Conservation (phyloP, 2,113 vertebrate genomes). For the Suricata suricatta region DNA sequence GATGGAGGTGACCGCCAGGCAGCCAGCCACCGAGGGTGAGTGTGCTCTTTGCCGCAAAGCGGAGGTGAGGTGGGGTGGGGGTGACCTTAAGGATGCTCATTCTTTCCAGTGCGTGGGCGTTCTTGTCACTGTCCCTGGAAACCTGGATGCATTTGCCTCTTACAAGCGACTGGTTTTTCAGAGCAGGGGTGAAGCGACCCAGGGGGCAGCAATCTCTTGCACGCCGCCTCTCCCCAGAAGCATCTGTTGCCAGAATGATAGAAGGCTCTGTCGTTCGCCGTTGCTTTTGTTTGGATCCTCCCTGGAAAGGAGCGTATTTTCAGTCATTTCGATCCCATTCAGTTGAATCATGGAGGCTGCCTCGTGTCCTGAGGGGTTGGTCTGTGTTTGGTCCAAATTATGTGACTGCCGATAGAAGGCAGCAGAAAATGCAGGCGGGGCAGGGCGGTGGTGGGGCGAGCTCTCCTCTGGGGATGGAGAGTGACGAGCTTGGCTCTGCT, state of each 20-base stretch:
- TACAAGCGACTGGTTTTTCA: not conserved
- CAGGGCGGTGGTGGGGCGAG: not conserved
- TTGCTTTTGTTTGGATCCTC: not conserved
- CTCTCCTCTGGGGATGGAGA: not conserved
- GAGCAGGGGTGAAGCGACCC: not conserved
- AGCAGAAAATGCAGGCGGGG: constrained; percentile 19
- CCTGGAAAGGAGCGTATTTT: not conserved
- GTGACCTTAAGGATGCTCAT: not conserved
- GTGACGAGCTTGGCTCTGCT: not conserved
- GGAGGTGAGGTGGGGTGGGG: too few species aligned
- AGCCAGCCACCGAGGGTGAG: not conserved
- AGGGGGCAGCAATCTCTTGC: fast-evolving
- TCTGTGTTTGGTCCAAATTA: constrained; percentile 69
- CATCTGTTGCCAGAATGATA: not conserved
- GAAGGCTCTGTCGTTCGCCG: not conserved
- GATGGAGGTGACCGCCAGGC: not conserved
- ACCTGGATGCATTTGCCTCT: not conserved
- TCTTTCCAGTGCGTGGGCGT: not conserved
- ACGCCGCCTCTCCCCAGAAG: not conserved
- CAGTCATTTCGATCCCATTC: not conserved
- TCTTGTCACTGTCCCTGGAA: not conserved
- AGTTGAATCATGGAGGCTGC: not conserved
- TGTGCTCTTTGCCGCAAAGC: not conserved
- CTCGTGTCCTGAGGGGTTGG: constrained; percentile 31
- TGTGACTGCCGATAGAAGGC: constrained; percentile 35